Percentiles rank a stretch among this genome's conserved stretches.
These are phyloP conservation scores for Phylloscopus trochilus DNA, from an alignment of 2,113 vertebrate genomes.

Conservation along the genomic window DNA sequence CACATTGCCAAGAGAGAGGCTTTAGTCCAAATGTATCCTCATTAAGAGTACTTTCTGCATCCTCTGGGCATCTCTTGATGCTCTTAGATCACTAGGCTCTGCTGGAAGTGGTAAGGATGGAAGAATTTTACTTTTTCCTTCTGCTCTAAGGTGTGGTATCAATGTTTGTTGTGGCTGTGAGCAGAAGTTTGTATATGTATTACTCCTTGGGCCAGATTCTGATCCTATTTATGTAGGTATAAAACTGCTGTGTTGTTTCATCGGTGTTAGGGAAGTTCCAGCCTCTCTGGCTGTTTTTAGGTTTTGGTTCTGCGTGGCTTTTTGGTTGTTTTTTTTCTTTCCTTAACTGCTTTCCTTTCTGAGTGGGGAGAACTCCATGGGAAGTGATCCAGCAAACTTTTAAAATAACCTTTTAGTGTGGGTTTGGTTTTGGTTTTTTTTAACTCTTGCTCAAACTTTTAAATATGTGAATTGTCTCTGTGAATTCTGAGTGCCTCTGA, in stretches of 20 bases:
- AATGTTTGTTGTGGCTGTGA: background rate
- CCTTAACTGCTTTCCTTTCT: background rate
- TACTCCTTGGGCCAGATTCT: background rate
- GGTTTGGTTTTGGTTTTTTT: background rate
- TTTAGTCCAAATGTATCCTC: background rate
- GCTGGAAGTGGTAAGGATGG: background rate
- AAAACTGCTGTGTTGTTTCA: constrained; percentile 16
- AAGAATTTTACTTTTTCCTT: background rate
- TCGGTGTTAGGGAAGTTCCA: background rate
- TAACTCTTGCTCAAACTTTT: constrained; percentile 31
- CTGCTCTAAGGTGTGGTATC: background rate
- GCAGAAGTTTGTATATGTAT: background rate
- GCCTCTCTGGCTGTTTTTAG: background rate
- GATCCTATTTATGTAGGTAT: background rate
- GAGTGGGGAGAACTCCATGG: background rate
- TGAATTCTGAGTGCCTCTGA: constrained; percentile 23
- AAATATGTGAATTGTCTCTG: background rate
- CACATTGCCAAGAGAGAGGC: background rate
- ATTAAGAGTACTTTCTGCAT: background rate
- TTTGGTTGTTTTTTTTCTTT: background rate
- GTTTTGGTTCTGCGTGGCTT: background rate
- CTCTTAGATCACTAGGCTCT: background rate
- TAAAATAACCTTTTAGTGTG: background rate
- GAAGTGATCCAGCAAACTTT: constrained; percentile 13
- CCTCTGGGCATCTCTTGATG: background rate